Evolutionary conservation across 1,140 invertebrate species (phyloP), one percentile per base, ranked within the genome.

Genomic region (Alviniconcha marisindica): DNA sequence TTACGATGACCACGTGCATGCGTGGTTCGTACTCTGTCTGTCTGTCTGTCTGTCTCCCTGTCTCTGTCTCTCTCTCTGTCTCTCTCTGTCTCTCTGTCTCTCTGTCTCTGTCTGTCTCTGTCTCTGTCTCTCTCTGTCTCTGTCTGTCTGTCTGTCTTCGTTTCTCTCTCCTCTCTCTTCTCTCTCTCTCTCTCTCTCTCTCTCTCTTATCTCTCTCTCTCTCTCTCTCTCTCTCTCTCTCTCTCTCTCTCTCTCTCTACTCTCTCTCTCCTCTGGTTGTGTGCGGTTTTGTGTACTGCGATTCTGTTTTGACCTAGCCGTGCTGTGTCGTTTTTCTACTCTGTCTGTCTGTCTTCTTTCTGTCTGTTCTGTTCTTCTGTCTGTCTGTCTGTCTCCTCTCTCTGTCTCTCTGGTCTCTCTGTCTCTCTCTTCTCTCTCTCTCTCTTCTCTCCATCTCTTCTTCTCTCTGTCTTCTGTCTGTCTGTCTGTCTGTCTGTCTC

Each of bases 131-230:
- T 48, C 10, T 77, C 3, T 77, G 38, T 44, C 15, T 44, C 15
- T 54, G 36, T 44, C 24, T 28, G 76, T 63, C 14, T 48, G 38
- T 77, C 14, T 48, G 15, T 2, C 2, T 48, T 28, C 21, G 44
- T 28, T 5, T 12, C 28, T 18, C 15, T 77, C 2, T 77, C 2
- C 10, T 15, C 28, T 48, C 48, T 7, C 44, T n/a, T 77, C 76
- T 77, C 40, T 77, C 76, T 77, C 76, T 5, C 76, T 77, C 40
- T 28, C 40, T 54, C 76, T 77, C 76, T 77, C 40, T 44, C 76
- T 77, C 40, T 54, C 56, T 60, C 21, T n/a, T n/a, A n/a, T n/a
- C n/a, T n/a, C n/a, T n/a, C n/a, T n/a, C n/a, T n/a, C n/a, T n/a
- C n/a, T n/a, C n/a, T 60, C 56, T 24, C 56, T 12, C 56, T 60